phyloP scores from a whole-genome alignment of 2,888 invertebrate genomes.

The Helleia helle region DNA sequence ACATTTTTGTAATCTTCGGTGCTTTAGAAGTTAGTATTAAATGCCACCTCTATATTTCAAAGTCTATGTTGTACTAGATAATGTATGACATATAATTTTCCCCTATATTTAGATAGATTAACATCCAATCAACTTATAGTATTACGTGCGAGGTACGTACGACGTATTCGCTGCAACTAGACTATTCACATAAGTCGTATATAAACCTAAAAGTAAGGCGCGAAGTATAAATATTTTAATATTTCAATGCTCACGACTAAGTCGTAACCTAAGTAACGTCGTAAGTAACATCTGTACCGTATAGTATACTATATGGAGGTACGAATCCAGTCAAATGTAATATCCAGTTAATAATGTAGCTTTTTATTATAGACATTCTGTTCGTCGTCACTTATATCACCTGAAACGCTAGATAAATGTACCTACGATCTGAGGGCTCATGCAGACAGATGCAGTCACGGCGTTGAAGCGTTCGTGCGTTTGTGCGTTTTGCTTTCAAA shows the following conservation, averaged over 20 bases:
- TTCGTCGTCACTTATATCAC: slow-evolving; percentile 3
- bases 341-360: neutral
- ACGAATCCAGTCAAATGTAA: neutral
- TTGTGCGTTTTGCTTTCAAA: too few relatives aligned
- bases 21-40: slow-evolving; percentile 18
- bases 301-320: neutral
- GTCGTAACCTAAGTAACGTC: too few relatives aligned
- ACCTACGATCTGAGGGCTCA: neutral
- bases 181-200: neutral
- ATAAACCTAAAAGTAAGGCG: neutral
- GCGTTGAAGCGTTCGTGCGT: too few relatives aligned
- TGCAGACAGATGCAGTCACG: too few relatives aligned
- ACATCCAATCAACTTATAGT: slow-evolving; percentile 1
- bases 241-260: too few relatives aligned
- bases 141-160: neutral
- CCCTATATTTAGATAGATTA: slow-evolving; percentile 4
- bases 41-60: slow-evolving; percentile 9
- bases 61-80: too few relatives aligned
- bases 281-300: neutral
- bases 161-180: too few relatives aligned
- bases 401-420: too few relatives aligned
- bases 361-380: slow-evolving; percentile 3
- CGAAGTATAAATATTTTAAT: neutral
- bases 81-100: too few relatives aligned
- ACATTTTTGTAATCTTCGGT: too few relatives aligned